These are phyloP conservation scores for Sylvilagus floridanus DNA, from an alignment of 2,797 vertebrate species.

Conservation along the genomic window DNA sequence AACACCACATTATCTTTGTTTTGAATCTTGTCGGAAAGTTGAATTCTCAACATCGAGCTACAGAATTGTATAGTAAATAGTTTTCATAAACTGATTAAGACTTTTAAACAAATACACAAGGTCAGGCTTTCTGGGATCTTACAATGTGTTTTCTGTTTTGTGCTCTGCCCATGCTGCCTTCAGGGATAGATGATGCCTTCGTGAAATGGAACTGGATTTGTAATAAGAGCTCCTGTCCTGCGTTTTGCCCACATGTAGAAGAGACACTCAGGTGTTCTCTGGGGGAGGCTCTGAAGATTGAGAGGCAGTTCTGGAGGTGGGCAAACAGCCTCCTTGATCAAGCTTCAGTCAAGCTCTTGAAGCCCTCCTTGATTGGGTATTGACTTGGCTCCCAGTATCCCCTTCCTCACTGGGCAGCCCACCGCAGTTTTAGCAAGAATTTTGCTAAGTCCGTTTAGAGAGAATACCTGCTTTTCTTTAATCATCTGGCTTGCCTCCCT, in stretches of 20 bases:
- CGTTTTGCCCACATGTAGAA: neutral
- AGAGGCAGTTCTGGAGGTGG: neutral
- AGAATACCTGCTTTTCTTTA: neutral
- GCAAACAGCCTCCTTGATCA: neutral
- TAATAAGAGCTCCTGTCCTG: neutral
- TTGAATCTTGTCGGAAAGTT: conserved; percentile 14
- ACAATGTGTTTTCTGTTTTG: neutral
- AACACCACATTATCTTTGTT: neutral
- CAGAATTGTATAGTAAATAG: neutral
- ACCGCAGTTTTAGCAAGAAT: neutral
- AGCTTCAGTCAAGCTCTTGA: neutral
- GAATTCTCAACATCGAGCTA: neutral
- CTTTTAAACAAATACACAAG: neutral
- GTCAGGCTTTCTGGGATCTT: neutral
- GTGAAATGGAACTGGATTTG: neutral
- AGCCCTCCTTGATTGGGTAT: neutral
- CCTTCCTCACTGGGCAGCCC: neutral
- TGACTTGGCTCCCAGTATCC: neutral
- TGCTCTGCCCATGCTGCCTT: neutral
- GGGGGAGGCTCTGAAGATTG: neutral
- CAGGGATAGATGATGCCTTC: neutral
- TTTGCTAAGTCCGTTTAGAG: neutral
- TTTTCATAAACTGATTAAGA: conserved; percentile 30
- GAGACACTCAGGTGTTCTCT: neutral
- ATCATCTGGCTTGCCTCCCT: neutral